These are phyloP conservation scores for Tympanoctomys barrerae DNA, from an alignment of 2,797 vertebrate species.

Conservation along the genomic window DNA sequence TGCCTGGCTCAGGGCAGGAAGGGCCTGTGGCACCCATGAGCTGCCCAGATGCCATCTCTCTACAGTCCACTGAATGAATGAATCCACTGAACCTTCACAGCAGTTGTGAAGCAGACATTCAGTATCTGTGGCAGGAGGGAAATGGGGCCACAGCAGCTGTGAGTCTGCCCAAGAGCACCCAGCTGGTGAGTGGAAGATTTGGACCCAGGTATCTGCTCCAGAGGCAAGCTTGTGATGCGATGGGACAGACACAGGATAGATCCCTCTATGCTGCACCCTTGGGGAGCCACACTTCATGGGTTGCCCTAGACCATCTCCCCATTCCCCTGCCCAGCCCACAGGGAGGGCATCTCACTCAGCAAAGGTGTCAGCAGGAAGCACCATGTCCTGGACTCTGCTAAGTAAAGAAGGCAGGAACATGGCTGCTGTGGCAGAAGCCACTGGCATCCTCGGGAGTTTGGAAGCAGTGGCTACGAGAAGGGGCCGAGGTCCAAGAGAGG, in stretches of 20 bases:
- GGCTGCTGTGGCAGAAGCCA: background rate
- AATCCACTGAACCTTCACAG: background rate
- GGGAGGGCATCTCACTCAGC: background rate
- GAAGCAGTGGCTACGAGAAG: background rate
- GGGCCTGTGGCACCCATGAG: background rate
- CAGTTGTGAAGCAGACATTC: background rate
- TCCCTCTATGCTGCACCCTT: background rate
- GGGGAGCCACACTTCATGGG: background rate
- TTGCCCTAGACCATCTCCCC: background rate
- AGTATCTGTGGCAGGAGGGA: background rate
- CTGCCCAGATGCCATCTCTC: background rate
- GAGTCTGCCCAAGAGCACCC: background rate
- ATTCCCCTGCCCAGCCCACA: accelerated
- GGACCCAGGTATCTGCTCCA: background rate
- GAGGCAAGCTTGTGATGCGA: background rate
- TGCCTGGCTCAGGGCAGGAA: background rate
- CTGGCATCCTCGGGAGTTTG: background rate
- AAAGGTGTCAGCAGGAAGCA: background rate
- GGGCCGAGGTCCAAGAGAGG: background rate
- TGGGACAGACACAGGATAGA: background rate
- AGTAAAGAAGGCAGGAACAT: too few species aligned
- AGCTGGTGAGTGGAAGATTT: background rate
- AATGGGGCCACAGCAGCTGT: background rate
- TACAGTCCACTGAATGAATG: background rate
- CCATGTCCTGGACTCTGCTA: background rate